A percentile compares a stretch with the other conserved stretches of the same genome.
Evolutionary conservation across 2,113 vertebrate species (phyloP).

Genomic region (Daboia siamensis): DNA sequence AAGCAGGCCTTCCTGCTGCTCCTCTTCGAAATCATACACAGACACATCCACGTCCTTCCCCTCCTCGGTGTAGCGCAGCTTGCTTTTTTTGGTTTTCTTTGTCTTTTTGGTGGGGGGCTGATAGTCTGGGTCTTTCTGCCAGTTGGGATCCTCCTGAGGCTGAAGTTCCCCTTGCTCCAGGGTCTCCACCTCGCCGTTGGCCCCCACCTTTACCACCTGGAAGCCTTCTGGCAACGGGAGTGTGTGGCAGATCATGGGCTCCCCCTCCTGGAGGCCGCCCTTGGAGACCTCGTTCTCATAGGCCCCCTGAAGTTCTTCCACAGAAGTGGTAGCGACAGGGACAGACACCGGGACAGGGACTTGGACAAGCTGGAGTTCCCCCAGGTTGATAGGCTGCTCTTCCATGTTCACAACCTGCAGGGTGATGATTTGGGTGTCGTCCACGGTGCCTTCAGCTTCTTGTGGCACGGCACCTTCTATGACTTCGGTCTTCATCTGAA

Average conservation of each 20-base stretch:
- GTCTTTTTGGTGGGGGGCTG: constrained; percentile 87
- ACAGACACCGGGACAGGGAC: constrained; percentile 92
- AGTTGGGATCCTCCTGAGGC: constrained; percentile 82
- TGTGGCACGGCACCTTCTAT: constrained; percentile 86
- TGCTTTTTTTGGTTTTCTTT: constrained; percentile 93
- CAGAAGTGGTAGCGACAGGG: constrained; percentile 81
- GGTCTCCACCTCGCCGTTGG: constrained; percentile 95
- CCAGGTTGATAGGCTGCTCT: constrained; percentile 91
- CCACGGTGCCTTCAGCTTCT: constrained; percentile 88
- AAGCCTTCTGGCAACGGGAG: constrained; percentile 94
- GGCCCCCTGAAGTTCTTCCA: constrained; percentile 91
- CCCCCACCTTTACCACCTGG: constrained; percentile 96
- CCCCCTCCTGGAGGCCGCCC: constrained; percentile 82
- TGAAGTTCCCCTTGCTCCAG: constrained; percentile 92
- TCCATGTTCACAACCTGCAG: constrained; percentile 98
- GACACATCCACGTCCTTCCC: constrained; percentile 98
- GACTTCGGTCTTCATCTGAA: constrained; percentile 97
- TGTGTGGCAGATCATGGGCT: constrained; percentile 96
- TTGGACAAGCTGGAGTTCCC: constrained; percentile 94
- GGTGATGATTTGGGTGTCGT: constrained; percentile 96
- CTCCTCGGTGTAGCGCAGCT: constrained; percentile 91
- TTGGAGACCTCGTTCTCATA: constrained; percentile 89
- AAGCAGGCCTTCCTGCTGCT: constrained; percentile 93
- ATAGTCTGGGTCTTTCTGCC: constrained; percentile 96
- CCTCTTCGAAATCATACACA: constrained; percentile 97